Percentiles rank a stretch among this genome's conserved stretches.
phyloP scores from a whole-genome alignment of 2,797 vertebrate genomes.

The Channa striata region DNA sequence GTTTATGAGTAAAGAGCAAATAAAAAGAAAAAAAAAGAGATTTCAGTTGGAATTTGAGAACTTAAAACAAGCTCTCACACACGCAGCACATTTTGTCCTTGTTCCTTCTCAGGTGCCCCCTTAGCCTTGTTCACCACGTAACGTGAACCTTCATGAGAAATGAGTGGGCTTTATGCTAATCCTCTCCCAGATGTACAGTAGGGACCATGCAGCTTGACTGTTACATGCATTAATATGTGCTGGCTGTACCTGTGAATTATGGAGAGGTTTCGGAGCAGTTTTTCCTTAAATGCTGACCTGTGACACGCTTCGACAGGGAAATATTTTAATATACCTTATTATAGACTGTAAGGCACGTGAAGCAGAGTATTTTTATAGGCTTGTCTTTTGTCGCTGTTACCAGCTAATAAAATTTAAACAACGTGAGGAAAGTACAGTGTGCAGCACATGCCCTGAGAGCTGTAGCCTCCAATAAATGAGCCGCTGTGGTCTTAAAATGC shows the following conservation, averaged over 20 bases:
- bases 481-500: slow-evolving; percentile 42
- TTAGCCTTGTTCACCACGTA: slow-evolving; percentile 38
- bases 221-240: slow-evolving; percentile 1
- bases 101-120: slow-evolving; percentile 33
- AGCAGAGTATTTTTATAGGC: slow-evolving; percentile 6
- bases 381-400: not conserved
- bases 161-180: slow-evolving; percentile 77
- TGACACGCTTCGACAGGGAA: slow-evolving; percentile 13
- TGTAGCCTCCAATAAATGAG: slow-evolving; percentile 27
- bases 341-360: not conserved
- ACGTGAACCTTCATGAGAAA: slow-evolving; percentile 55
- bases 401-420: slow-evolving; percentile 32
- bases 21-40: too few species aligned
- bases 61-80: too few species aligned
- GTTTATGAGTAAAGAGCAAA: too few species aligned
- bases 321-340: slow-evolving; percentile 1
- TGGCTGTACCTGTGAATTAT: slow-evolving; percentile 35
- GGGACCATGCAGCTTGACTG: slow-evolving; percentile 50
- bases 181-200: slow-evolving; percentile 54
- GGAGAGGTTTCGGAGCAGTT: slow-evolving; percentile 29
- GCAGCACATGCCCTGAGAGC: slow-evolving; percentile 21
- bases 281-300: slow-evolving; percentile 36
- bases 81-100: slow-evolving; percentile 15
- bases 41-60: too few species aligned
- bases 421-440: not conserved